Conservation (phyloP, 2,888 invertebrate genomes). For the Agrochola lota region DNA sequence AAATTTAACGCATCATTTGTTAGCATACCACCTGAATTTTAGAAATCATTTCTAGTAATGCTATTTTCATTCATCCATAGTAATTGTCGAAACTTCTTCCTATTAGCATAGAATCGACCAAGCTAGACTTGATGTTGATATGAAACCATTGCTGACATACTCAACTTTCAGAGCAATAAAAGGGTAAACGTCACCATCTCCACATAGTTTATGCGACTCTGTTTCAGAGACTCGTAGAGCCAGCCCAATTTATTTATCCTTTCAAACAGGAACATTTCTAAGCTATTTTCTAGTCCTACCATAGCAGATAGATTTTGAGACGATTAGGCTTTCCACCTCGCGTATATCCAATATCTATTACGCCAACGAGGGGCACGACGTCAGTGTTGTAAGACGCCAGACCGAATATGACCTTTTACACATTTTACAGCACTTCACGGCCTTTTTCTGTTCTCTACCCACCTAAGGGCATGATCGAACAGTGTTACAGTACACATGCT, state of each 20-base stretch:
- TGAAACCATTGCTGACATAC: background rate
- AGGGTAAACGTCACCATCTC: slow-evolving; percentile 1
- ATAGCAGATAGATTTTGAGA: slow-evolving; percentile 15
- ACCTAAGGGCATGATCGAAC: slow-evolving; percentile 41
- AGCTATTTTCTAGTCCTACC: slow-evolving; percentile 1
- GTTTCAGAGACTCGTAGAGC: slow-evolving; percentile 5
- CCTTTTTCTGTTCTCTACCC: slow-evolving; percentile 21
- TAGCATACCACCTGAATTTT: slow-evolving; percentile 46
- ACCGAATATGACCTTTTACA: slow-evolving; percentile 29
- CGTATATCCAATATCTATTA: slow-evolving; percentile 31
- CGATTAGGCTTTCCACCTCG: slow-evolving; percentile 1
- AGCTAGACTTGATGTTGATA: background rate
- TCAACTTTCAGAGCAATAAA: background rate
- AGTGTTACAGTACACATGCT: slow-evolving; percentile 29
- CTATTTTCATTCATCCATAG: background rate
- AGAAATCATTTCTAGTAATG: slow-evolving; percentile 55
- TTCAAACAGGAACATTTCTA: slow-evolving; percentile 5
- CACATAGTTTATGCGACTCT: background rate
- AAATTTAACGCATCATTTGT: slow-evolving; percentile 72
- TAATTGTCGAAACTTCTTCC: background rate
- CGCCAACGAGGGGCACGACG: slow-evolving; percentile 2
- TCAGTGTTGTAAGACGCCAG: slow-evolving; percentile 5
- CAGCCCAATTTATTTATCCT: background rate
- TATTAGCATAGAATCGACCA: background rate
- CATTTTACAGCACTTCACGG: slow-evolving; percentile 27